A percentile compares a stretch with the other conserved stretches of the same genome.
These are phyloP conservation scores for Malurus leucopterus DNA, from an alignment of 2,797 vertebrate genomes.

Conservation along the genomic window DNA sequence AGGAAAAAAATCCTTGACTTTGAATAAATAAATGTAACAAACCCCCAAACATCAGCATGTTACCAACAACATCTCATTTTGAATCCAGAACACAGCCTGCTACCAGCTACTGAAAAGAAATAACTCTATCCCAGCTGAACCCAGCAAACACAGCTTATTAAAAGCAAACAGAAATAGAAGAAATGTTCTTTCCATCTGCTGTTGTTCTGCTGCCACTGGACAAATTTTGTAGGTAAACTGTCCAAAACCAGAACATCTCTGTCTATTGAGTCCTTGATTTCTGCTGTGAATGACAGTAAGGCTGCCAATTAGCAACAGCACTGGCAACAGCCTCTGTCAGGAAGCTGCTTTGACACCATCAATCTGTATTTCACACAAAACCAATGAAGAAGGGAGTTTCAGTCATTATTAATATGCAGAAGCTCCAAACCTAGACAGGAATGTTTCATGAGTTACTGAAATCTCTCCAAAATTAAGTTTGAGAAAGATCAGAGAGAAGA, in stretches of 20 bases:
- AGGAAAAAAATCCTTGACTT: background rate
- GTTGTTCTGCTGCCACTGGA: background rate
- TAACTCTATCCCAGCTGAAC: background rate
- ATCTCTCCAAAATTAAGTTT: background rate
- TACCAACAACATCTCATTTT: background rate
- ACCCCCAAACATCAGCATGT: background rate
- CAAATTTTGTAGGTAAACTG: background rate
- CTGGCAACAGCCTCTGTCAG: background rate
- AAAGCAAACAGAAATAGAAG: background rate
- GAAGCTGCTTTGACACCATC: background rate
- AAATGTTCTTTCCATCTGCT: background rate
- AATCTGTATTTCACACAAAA: background rate
- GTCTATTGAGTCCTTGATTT: background rate
- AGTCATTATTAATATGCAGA: background rate
- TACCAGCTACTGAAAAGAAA: background rate
- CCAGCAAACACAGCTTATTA: background rate
- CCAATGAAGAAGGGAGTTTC: background rate
- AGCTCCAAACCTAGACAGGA: background rate
- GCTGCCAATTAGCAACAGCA: background rate
- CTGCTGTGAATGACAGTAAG: background rate
- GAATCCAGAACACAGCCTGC: background rate
- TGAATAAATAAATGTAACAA: background rate
- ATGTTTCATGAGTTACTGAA: background rate
- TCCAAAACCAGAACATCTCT: background rate
- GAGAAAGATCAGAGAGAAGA: background rate